phyloP scores from a whole-genome alignment of 2,888 invertebrate species.

The Pecten maximus region DNA sequence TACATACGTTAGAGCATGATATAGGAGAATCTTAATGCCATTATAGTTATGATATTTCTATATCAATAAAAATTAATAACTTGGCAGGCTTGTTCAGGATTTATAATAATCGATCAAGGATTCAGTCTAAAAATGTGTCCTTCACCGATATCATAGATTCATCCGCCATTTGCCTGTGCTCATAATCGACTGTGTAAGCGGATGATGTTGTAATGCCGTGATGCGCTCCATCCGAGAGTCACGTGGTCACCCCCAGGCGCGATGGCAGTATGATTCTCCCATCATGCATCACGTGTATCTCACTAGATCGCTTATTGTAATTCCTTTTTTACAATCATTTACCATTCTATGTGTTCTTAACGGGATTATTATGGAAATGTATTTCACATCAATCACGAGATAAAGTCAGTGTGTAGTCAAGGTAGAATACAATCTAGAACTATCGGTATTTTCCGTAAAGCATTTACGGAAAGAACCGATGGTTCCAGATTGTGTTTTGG shows the following conservation, averaged over 20 bases:
- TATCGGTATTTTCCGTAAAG: too few species aligned
- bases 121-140: not conserved
- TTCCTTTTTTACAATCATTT: not conserved
- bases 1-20: too few species aligned
- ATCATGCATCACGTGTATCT: conserved; percentile 5
- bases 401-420: not conserved
- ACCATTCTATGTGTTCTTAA: not conserved
- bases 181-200: not conserved
- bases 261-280: not conserved
- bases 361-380: not conserved
- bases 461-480: too few species aligned
- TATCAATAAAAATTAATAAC: not conserved
- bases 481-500: too few species aligned
- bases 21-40: too few species aligned
- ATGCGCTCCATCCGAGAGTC: not conserved
- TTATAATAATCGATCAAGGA: not conserved
- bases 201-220: conserved; percentile 6
- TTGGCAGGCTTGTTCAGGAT: not conserved
- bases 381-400: not conserved
- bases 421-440: too few species aligned
- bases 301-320: not conserved
- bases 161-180: not conserved
- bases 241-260: not conserved
- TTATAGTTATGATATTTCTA: too few species aligned
- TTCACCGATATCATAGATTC: not conserved